Conservation (phyloP, 2,797 vertebrate genomes). For the Oceanodroma leucorhoa region DNA sequence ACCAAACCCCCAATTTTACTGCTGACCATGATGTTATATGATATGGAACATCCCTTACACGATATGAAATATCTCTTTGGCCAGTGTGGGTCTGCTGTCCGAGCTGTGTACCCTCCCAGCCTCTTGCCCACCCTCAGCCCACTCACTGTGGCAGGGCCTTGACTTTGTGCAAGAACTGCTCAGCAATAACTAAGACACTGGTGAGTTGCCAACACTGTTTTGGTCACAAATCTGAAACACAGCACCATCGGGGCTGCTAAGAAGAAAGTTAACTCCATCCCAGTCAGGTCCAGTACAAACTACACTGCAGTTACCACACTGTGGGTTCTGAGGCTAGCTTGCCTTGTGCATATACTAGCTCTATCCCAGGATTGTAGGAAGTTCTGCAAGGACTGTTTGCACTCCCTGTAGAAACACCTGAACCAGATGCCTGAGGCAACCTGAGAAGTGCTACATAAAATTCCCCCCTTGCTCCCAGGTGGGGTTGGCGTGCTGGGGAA, state of each 20-base stretch:
- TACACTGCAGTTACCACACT: neutral
- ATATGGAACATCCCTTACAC: neutral
- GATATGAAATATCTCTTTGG: neutral
- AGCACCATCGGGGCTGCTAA: fast-evolving
- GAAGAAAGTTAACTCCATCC: neutral
- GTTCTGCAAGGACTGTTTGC: neutral
- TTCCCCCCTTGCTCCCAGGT: neutral
- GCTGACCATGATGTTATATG: neutral
- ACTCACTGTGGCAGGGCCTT: fast-evolving
- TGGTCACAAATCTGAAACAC: neutral
- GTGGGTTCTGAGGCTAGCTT: neutral
- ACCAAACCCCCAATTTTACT: neutral
- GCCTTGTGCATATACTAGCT: neutral
- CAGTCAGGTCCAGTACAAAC: neutral
- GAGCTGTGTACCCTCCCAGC: neutral
- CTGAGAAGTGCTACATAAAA: neutral
- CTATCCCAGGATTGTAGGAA: neutral
- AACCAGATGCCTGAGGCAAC: neutral
- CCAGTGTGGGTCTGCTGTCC: neutral
- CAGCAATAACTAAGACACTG: neutral
- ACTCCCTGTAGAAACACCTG: neutral
- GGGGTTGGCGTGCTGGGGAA: neutral
- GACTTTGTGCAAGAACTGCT: neutral
- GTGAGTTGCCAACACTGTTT: neutral
- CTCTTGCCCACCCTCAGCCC: neutral